phyloP scores from a whole-genome alignment of 1,140 invertebrate genomes.

The Aphis gossypii region DNA sequence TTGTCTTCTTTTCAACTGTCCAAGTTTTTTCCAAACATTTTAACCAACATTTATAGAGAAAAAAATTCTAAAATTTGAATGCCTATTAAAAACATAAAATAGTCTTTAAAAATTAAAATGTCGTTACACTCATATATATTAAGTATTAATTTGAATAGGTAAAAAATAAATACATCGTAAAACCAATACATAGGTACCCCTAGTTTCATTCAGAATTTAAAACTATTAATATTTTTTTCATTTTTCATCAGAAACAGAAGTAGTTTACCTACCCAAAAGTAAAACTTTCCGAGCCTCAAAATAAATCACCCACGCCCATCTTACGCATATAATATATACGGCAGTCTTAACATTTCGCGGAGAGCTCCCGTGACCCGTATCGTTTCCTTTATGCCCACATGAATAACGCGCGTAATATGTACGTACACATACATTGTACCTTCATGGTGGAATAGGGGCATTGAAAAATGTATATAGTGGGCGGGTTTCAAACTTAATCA shows the following conservation, averaged over 20 bases:
- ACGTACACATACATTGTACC: neutral
- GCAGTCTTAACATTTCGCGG: constrained; percentile 26
- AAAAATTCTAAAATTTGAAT: neutral
- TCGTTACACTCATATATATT: neutral
- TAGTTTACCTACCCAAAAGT: too few relatives aligned
- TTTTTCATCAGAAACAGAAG: neutral
- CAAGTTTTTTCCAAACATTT: neutral
- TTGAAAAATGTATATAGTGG: constrained; percentile 25
- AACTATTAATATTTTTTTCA: neutral
- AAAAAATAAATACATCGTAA: neutral
- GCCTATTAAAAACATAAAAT: neutral
- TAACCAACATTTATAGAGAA: neutral
- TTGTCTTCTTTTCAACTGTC: neutral
- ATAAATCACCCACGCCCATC: constrained; percentile 26
- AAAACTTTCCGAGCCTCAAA: neutral
- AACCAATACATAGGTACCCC: neutral
- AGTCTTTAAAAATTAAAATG: neutral
- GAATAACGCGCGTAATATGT: constrained; percentile 2
- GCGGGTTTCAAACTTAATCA: constrained; percentile 43
- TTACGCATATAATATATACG: neutral
- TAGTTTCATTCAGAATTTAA: neutral
- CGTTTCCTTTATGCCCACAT: constrained; percentile 45
- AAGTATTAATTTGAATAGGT: neutral
- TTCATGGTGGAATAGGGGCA: constrained; percentile 14
- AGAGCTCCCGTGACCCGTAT: constrained; percentile 41